Base-by-base conservation (phyloP, 2,888 invertebrate species). In the Meandrusa payeni region DNA sequence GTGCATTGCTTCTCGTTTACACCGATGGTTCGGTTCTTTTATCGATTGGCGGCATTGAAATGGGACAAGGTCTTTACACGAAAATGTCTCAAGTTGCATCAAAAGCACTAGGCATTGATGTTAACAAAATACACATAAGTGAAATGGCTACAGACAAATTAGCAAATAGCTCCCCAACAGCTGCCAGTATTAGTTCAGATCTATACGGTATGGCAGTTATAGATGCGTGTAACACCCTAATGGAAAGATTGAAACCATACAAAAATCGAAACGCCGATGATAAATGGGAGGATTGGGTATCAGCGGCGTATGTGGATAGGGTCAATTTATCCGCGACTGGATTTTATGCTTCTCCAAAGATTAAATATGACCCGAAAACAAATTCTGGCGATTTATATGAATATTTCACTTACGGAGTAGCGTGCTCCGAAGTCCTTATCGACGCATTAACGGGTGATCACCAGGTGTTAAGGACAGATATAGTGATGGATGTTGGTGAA, bases 51-150 rank as follows among this genome's bases (percentile, higher is more conserved):
- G 96, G 95, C 7, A 91, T 93, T 33, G 97, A 97, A 89, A 96
- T 97, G 95, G 97, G 97, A 0, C 97, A 97, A 81, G 97, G 97
- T 0, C 83, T 97, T 2, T 94, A 94, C 65, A 96, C 95, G 0
- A 97, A 97, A 88, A 95, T 96, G 92, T 92, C 94, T 46, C 96
- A 96, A 89, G 91, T 95, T 0, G 94, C 94, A 0, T 93, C 93
- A 46, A 88, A 88, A 59, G 89, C 86, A 5, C 69, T 95, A 20
- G 90, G 89, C 49, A 88, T 94, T 17, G 88, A 92, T 7, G 72
- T 89, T 1, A 76, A 82, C 0, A 90, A 90, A 69, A 92, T 95
- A 55, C 91, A 93, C 59, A 91, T 94, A 19, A 89, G 90, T 40
- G 94, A 95, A 78, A 94, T 93, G 48, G 78, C 93, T 2, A 94